Evolutionary conservation across 2,888 invertebrate genomes (phyloP).

Genomic region (Pheosia tremula): DNA sequence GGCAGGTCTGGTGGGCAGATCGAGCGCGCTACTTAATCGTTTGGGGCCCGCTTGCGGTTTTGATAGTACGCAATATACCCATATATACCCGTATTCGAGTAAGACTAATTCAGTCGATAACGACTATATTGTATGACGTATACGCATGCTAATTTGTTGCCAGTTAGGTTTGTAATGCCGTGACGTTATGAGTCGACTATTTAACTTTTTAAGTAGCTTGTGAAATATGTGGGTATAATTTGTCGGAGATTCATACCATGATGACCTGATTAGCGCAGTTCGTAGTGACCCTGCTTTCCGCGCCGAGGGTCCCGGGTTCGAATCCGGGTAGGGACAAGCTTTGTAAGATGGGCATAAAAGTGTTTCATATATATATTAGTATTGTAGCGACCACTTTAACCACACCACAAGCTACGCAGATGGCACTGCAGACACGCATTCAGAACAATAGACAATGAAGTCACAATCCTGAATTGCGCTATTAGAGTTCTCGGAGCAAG

Average conservation of each 20-base stretch:
- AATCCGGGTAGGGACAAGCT: too few relatives aligned
- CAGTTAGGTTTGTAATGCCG: constrained; percentile 17
- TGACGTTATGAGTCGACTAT: constrained; percentile 14
- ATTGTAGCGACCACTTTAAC: too few relatives aligned
- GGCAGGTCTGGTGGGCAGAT: constrained; percentile 48
- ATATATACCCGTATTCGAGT: constrained; percentile 15
- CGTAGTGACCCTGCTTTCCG: too few relatives aligned
- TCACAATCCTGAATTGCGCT: too few relatives aligned
- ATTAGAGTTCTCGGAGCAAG: too few relatives aligned
- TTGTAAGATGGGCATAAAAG: too few relatives aligned
- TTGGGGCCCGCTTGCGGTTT: constrained; percentile 44
- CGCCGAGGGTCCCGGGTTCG: too few relatives aligned
- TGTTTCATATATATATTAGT: too few relatives aligned
- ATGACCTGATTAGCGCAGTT: too few relatives aligned
- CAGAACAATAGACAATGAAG: too few relatives aligned
- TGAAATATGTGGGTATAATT: constrained; percentile 11
- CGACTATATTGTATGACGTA: constrained; percentile 30
- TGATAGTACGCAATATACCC: constrained; percentile 25
- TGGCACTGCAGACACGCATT: too few relatives aligned
- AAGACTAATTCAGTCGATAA: constrained; percentile 19
- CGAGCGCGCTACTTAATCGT: constrained; percentile 33
- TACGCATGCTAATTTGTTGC: constrained; percentile 31
- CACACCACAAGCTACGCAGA: too few relatives aligned
- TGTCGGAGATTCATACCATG: constrained; percentile 6
- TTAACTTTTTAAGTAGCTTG: constrained; percentile 7